A percentile compares a stretch with the other conserved stretches of the same genome.
Evolutionary conservation across 2,113 vertebrate species (phyloP).

Genomic region (Prietella phreatophila): DNA sequence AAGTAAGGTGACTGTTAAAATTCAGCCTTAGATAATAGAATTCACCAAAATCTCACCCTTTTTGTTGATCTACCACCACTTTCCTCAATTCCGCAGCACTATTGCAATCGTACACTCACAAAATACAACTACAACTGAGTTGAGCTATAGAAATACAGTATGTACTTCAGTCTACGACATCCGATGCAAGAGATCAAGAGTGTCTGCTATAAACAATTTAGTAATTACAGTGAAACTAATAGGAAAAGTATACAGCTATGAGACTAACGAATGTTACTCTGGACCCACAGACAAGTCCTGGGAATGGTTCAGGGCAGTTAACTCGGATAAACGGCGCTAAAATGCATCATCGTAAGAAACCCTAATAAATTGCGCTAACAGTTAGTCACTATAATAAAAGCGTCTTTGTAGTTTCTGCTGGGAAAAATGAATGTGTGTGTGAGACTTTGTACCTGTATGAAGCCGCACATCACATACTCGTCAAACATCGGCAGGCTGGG

Average conservation of each 20-base stretch:
- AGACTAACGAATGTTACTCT: not conserved
- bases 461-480: slow-evolving; percentile 84
- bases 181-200: not conserved
- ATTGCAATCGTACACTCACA: not conserved
- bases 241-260: not conserved
- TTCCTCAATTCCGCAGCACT: not conserved
- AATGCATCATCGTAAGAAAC: not conserved
- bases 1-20: slow-evolving; percentile 3
- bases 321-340: not conserved
- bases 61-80: slow-evolving; percentile 7
- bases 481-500: slow-evolving; percentile 90
- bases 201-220: not conserved
- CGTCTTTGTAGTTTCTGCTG: not conserved
- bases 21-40: not conserved
- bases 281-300: not conserved
- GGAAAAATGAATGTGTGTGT: slow-evolving; percentile 19
- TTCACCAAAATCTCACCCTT: not conserved
- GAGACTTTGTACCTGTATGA: slow-evolving; percentile 80
- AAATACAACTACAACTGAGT: not conserved
- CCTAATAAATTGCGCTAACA: not conserved
- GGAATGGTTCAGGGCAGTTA: not conserved
- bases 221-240: not conserved
- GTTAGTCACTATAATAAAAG: not conserved
- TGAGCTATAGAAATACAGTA: not conserved
- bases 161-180: not conserved